Base-by-base conservation (phyloP, 2,888 invertebrate genomes). In the Amphipyra berbera region DNA sequence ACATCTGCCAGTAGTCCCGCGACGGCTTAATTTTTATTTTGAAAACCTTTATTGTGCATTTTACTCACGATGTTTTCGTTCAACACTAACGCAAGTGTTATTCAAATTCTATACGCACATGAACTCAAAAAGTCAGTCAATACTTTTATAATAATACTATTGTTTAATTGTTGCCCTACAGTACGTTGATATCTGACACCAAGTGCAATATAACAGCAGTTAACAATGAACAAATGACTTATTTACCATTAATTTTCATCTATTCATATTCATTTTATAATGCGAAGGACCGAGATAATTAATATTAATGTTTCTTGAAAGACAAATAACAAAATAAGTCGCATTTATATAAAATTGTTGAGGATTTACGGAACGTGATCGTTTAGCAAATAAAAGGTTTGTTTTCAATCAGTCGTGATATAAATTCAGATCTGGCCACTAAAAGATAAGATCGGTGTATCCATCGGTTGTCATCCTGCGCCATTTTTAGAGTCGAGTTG, bases 221-320 rank as follows among this genome's bases (percentile, higher is more conserved):
- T 21, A 21, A 72, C 62, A 60, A 61, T 65, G 75, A 63, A 75
- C 74, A 69, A 72, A 75, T 65, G 50, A 73, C 59, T 65, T 77
- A 66, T 61, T 72, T 78, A 71, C 13, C 62, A 78, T 78, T 73
- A 53, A 73, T 76, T 78, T 73, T 78, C 67, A 68, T 77, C 46
- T 57, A 77, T 72, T 72, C 48, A 73, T 73, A 75, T 70, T 78
- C 69, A 77, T 75, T 70, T 42, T 38, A 40, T 57, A 56, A 69
- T 57, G 41, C 46, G 40, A 70, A 59, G 61, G 58, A 60, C 64
- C 35, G 61, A 47, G 46, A 60, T 65, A 74, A 78, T 78, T 65
- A 76, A 74, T 76, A 76, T 76, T 76, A 63, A 73, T 76, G 73
- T 60, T 44, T 21, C 13, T 50, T 63, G 37, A 64, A 68, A 57